Conservation (phyloP, 2,888 invertebrate species). For the Gerris lacustris region DNA sequence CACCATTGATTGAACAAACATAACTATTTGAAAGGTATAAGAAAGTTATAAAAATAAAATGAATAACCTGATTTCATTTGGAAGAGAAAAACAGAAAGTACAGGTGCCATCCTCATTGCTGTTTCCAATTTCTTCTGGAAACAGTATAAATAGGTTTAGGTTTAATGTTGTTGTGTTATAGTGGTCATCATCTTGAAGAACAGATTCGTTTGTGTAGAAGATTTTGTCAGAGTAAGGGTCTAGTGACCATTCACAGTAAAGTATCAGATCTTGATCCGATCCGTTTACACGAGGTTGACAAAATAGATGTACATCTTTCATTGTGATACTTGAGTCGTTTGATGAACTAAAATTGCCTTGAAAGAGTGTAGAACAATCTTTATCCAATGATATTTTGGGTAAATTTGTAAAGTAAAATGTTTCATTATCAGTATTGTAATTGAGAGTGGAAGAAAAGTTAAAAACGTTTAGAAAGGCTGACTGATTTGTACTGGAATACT, state of each 20-base stretch:
- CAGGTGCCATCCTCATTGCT: too few relatives aligned
- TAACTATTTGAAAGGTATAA: too few relatives aligned
- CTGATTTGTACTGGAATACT: neutral
- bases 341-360: neutral
- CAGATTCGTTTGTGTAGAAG: too few relatives aligned
- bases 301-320: neutral
- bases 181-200: too few relatives aligned
- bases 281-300: neutral
- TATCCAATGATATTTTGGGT: neutral
- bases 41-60: too few relatives aligned
- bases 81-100: too few relatives aligned
- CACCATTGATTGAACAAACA: too few relatives aligned
- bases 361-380: neutral
- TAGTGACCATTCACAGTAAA: neutral
- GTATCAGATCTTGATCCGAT: neutral
- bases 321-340: too few relatives aligned
- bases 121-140: too few relatives aligned
- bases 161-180: too few relatives aligned
- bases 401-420: neutral
- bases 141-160: too few relatives aligned
- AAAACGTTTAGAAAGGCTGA: neutral
- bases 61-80: too few relatives aligned
- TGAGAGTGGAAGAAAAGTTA: neutral
- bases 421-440: neutral
- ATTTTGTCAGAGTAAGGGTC: neutral